A percentile compares a stretch with the other conserved stretches of the same genome.
Evolutionary conservation across 2,113 vertebrate species (phyloP).

Genomic region (Cryptoleucopteryx plumbea): DNA sequence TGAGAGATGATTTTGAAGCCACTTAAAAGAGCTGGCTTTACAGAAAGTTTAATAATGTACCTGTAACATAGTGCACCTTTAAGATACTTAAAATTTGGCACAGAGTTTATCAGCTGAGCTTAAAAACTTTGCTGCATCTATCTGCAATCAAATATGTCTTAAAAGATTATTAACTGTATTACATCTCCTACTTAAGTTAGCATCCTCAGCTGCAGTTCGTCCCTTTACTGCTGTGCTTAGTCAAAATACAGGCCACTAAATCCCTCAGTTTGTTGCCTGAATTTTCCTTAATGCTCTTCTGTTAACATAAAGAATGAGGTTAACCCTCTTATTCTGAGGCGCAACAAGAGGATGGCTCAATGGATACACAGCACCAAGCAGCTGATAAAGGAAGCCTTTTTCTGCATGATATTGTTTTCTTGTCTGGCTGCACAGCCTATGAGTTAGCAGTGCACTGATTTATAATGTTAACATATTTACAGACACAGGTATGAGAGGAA

Average conservation of each 20-base stretch:
- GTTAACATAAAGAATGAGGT: neutral
- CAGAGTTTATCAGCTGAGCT: neutral
- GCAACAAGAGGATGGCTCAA: neutral
- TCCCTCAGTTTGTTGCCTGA: neutral
- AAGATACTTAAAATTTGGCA: neutral
- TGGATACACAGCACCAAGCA: neutral
- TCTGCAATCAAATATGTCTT: neutral
- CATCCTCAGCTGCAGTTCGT: neutral
- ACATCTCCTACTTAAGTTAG: neutral
- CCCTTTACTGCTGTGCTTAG: neutral
- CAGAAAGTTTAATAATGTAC: neutral
- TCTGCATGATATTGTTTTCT: neutral
- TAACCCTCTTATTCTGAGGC: neutral
- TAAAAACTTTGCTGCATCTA: neutral
- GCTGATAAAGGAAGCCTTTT: neutral
- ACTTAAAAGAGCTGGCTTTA: neutral
- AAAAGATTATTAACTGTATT: neutral
- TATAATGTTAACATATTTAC: neutral
- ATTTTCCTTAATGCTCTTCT: neutral
- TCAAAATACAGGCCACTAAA: neutral
- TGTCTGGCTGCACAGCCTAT: neutral
- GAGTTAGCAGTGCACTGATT: neutral
- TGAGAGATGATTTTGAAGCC: neutral
- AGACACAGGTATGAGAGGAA: neutral
- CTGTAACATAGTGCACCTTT: neutral